Evolutionary conservation across 2,797 vertebrate genomes (phyloP).

Genomic region (Tiaroga cobitis): DNA sequence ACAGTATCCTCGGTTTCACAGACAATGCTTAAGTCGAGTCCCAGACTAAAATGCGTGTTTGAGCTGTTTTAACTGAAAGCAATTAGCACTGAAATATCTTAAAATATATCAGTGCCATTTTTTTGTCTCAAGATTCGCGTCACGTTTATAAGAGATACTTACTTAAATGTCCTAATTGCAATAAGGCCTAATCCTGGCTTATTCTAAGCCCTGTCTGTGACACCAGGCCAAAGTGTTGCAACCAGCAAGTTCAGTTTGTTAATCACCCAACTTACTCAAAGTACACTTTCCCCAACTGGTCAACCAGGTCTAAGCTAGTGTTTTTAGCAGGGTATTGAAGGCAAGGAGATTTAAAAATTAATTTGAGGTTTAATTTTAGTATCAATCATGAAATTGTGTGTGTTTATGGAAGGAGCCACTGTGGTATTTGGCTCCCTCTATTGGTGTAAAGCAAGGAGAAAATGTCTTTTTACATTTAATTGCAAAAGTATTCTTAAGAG

Average conservation of each 20-base stretch:
- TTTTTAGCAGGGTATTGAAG: neutral
- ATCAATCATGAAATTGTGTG: neutral
- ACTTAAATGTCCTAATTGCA: too few relatives aligned
- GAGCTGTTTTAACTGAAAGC: too few relatives aligned
- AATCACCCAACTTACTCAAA: neutral
- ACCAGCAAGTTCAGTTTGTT: neutral
- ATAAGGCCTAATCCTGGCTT: too few relatives aligned
- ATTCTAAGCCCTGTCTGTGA: too few relatives aligned
- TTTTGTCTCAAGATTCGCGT: too few relatives aligned
- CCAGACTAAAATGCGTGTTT: too few relatives aligned
- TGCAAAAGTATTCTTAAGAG: neutral
- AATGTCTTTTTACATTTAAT: neutral
- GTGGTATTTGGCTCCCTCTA: slow-evolving; percentile 33
- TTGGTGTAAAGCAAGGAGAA: neutral
- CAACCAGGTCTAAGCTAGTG: neutral
- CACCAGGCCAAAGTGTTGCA: neutral
- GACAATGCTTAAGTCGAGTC: too few relatives aligned
- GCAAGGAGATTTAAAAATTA: neutral
- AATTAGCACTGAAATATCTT: too few relatives aligned
- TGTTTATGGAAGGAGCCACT: neutral
- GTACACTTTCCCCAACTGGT: neutral
- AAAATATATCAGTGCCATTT: too few relatives aligned
- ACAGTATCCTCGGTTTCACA: neutral
- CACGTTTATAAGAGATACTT: too few relatives aligned
- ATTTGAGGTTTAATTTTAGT: neutral